These are phyloP conservation scores for Leucoraja erinaceus DNA, from an alignment of 2,113 vertebrate species.

Conservation along the genomic window DNA sequence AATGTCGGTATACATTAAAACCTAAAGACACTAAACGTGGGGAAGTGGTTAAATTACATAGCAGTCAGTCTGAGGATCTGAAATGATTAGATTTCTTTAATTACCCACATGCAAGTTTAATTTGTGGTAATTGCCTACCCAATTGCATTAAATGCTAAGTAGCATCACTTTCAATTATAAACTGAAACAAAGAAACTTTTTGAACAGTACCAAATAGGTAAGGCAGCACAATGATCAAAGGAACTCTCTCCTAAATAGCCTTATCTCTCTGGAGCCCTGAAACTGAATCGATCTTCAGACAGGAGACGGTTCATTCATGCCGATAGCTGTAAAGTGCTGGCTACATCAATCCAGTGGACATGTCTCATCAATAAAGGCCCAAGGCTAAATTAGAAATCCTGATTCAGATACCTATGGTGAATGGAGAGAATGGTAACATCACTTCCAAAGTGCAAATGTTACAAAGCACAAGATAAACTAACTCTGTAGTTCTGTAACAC, in stretches of 20 bases:
- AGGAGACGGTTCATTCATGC: neutral
- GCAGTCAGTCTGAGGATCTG: neutral
- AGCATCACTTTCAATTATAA: constrained; percentile 6
- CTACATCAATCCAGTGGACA: neutral
- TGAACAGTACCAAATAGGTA: neutral
- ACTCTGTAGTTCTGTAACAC: neutral
- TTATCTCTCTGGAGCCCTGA: neutral
- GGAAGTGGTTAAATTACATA: constrained; percentile 9
- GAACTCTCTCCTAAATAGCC: neutral
- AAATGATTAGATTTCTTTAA: neutral
- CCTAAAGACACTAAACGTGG: neutral
- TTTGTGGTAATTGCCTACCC: constrained; percentile 8
- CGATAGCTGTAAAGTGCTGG: neutral
- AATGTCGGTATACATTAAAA: neutral
- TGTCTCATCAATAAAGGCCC: constrained; percentile 8
- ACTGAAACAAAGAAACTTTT: constrained; percentile 17
- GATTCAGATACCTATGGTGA: neutral
- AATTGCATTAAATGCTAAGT: constrained; percentile 9
- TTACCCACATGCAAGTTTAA: constrained; percentile 18
- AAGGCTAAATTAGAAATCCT: neutral
- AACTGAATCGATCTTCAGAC: neutral
- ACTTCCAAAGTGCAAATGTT: neutral
- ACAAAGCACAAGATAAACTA: neutral
- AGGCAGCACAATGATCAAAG: neutral
- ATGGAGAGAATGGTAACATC: neutral